Evolutionary conservation across 2,797 vertebrate species (phyloP).

Genomic region (Zenarchopterus dispar): DNA sequence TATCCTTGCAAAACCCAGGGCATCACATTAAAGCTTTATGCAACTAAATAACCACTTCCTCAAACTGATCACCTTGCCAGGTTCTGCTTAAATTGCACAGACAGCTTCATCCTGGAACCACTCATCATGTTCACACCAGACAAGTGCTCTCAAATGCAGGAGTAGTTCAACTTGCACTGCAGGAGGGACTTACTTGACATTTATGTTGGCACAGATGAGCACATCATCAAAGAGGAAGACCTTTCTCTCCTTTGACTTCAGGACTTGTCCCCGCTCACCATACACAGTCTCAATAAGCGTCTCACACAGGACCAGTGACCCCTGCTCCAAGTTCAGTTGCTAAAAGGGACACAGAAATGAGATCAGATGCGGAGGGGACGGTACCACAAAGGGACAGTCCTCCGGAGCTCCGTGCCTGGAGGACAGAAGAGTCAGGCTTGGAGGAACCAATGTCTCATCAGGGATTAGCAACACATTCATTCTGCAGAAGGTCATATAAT

Average conservation of each 20-base stretch:
- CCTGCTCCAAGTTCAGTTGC: conserved; percentile 91
- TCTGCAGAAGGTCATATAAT: conserved; percentile 56
- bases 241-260: conserved; percentile 96
- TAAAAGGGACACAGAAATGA: conserved; percentile 75
- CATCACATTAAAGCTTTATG: conserved; percentile 50
- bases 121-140: conserved; percentile 30
- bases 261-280: conserved; percentile 91
- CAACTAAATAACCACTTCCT: conserved; percentile 49
- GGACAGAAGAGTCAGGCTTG: conserved; percentile 48
- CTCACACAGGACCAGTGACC: conserved; percentile 93
- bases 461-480: conserved; percentile 59
- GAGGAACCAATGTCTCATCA: conserved; percentile 54
- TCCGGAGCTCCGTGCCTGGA: conserved; percentile 53
- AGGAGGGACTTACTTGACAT: conserved; percentile 89
- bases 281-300: conserved; percentile 94
- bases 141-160: conserved; percentile 29
- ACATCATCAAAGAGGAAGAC: conserved; percentile 94
- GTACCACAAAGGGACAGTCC: conserved; percentile 57
- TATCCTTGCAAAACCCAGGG: conserved; percentile 55
- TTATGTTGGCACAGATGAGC: conserved; percentile 94
- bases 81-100: conserved; percentile 10
- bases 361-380: conserved; percentile 57
- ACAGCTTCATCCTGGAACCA: conserved; percentile 20
- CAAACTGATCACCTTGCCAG: conserved; percentile 37
- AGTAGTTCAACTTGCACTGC: conserved; percentile 20